Evolutionary conservation across 2,113 vertebrate species (phyloP).

Genomic region (Pomatostomus ruficeps): DNA sequence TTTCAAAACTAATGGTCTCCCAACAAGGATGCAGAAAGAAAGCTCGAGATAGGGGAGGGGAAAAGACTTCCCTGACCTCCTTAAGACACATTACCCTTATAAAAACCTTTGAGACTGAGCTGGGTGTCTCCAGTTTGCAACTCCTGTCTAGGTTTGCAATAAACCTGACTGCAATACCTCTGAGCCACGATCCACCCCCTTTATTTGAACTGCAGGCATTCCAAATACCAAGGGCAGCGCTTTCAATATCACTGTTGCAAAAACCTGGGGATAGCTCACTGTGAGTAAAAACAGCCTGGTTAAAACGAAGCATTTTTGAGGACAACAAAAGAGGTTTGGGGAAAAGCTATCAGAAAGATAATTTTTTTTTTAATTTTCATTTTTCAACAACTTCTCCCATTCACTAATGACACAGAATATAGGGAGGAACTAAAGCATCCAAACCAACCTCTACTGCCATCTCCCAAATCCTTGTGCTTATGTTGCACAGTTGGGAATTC

Average conservation of each 20-base stretch:
- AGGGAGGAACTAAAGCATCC: neutral
- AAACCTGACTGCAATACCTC: neutral
- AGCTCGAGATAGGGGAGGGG: rapidly evolving
- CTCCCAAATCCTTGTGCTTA: neutral
- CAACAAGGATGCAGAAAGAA: neutral
- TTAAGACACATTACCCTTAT: neutral
- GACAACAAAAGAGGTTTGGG: neutral
- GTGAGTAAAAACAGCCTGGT: neutral
- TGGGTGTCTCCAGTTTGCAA: neutral
- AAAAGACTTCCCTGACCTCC: neutral
- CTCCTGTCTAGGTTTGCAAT: neutral
- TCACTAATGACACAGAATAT: neutral
- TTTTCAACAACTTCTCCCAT: neutral
- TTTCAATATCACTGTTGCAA: neutral
- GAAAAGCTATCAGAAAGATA: neutral
- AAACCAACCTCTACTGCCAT: neutral
- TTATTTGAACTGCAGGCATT: neutral
- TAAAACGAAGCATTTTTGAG: neutral
- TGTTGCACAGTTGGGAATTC: neutral
- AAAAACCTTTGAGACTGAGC: neutral
- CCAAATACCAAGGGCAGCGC: neutral
- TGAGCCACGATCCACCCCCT: neutral
- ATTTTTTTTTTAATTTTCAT: rapidly evolving
- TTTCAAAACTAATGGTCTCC: neutral
- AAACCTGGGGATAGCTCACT: neutral